Base-by-base conservation (phyloP, 2,888 invertebrate genomes). In the Papilio protenor region DNA sequence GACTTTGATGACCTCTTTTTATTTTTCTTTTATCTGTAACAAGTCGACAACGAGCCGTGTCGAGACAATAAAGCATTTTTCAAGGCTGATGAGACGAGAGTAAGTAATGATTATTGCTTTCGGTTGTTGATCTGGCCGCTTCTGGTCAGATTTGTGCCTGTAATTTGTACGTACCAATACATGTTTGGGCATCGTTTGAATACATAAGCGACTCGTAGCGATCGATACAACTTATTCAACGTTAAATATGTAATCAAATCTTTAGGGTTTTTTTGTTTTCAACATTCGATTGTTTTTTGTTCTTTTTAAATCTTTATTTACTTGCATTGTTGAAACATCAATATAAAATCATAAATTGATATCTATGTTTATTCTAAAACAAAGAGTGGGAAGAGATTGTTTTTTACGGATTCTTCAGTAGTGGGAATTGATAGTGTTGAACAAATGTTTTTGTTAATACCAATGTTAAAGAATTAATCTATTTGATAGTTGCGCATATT, bases 41-140 rank as follows among this genome's bases (percentile, higher is more conserved):
- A 92, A 93, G 93, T 93, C 91, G 90, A 93, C 93, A 92, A 93
- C 91, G 89, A 93, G 91, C 90, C 89, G 91, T 89, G 89, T 88
- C 91, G 88, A 92, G 91, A 94, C 93, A 93, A 93, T 93, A 92
- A 92, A 91, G 85, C 90, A 90, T 93, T 87, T 91, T 89, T 90
- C 92, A 91, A 93, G 91, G 88, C 87, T 92, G 93, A 93, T 92
- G 93, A 91, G 90, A 86, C 86, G 86, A 86, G 86, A 87, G 90
- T 92, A 91, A 91, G 89, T 94, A 93, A 94, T 93, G 93, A 93
- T 93, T 91, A 92, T 92, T 93, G 91, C 91, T 89, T 88, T 90
- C 91, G 91, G 91, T 90, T 91, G 89, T 90, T 91, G 91, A 87
- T 89, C 88, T 85, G 88, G 80, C 82, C 85, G 90, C 90, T 91